Evolutionary conservation across 2,797 vertebrate species (phyloP).

Genomic region (Spinibarbus caldwelli): DNA sequence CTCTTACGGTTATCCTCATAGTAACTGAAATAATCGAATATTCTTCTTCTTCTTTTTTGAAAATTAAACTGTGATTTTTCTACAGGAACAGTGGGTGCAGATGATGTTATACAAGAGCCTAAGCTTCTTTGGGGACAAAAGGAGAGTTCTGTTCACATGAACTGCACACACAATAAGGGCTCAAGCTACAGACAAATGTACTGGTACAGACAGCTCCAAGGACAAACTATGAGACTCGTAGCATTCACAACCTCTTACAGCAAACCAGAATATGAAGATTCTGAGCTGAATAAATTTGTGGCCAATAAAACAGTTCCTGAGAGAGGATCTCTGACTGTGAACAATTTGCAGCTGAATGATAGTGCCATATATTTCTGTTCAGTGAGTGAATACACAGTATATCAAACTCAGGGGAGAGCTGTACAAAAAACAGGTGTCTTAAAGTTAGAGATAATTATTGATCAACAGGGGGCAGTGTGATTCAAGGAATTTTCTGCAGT

Average conservation of each 20-base stretch:
- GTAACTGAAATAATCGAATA: not conserved
- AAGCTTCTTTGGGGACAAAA: constrained; percentile 14
- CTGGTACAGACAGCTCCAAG: constrained; percentile 68
- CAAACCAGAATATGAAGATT: constrained; percentile 32
- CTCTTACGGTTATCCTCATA: not conserved
- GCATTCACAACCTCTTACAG: constrained; percentile 31
- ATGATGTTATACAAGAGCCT: constrained; percentile 40
- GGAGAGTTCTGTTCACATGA: constrained; percentile 49
- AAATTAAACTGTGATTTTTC: not conserved
- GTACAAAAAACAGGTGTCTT: constrained; percentile 33
- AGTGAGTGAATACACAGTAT: constrained; percentile 57
- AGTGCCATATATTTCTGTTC: constrained; percentile 56
- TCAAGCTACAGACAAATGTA: constrained; percentile 31
- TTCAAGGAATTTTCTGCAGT: not conserved
- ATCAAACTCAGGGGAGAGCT: constrained; percentile 34
- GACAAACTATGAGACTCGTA: constrained; percentile 53
- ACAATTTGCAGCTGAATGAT: constrained; percentile 49
- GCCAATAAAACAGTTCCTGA: constrained; percentile 27
- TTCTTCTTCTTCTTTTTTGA: too few species aligned
- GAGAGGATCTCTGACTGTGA: constrained; percentile 57
- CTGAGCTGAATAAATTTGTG: constrained; percentile 37
- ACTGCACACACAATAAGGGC: constrained; percentile 64
- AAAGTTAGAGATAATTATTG: not conserved
- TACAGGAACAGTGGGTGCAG: not conserved
- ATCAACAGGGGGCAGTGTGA: constrained; percentile 5